A percentile compares a stretch with the other conserved stretches of the same genome.
phyloP scores from a whole-genome alignment of 2,113 vertebrate genomes.

The Podarcis cretensis region DNA sequence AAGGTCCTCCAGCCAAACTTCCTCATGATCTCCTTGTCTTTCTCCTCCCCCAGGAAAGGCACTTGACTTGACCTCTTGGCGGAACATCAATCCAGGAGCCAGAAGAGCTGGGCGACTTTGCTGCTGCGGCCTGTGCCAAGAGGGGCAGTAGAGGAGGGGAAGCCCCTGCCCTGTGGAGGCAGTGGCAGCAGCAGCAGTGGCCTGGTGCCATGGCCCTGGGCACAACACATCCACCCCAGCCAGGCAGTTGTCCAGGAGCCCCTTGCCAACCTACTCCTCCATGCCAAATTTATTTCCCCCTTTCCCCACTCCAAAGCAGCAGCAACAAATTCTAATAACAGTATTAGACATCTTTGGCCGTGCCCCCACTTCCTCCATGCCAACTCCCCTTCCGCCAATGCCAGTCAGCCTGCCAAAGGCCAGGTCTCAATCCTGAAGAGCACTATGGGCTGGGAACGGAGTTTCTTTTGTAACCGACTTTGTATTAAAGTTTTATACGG shows the following conservation, averaged over 20 bases:
- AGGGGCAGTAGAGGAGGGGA: not conserved
- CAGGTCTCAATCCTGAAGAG: not conserved
- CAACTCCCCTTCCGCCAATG: not conserved
- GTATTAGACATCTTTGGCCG: not conserved
- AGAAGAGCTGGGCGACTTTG: not conserved
- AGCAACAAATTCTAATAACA: not conserved
- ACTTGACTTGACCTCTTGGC: not conserved
- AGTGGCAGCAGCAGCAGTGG: no score
- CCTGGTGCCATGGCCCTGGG: not conserved
- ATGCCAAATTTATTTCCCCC: not conserved
- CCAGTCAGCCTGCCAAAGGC: not conserved
- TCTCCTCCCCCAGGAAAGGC: slow-evolving; percentile 2
- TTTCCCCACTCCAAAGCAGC: not conserved
- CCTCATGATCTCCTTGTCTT: not conserved
- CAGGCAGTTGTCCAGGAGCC: not conserved
- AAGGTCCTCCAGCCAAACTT: no score
- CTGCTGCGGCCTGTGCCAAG: not conserved
- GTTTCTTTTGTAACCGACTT: slow-evolving; percentile 24
- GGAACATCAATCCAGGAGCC: not conserved
- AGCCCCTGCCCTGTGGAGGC: not conserved
- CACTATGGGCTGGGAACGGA: not conserved
- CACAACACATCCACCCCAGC: not conserved
- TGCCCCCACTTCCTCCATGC: not conserved
- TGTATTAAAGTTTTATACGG: slow-evolving; percentile 65
- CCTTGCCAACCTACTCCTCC: not conserved